These are phyloP conservation scores for Trichonephila inaurata DNA, from an alignment of 1,140 invertebrate genomes.

Conservation along the genomic window DNA sequence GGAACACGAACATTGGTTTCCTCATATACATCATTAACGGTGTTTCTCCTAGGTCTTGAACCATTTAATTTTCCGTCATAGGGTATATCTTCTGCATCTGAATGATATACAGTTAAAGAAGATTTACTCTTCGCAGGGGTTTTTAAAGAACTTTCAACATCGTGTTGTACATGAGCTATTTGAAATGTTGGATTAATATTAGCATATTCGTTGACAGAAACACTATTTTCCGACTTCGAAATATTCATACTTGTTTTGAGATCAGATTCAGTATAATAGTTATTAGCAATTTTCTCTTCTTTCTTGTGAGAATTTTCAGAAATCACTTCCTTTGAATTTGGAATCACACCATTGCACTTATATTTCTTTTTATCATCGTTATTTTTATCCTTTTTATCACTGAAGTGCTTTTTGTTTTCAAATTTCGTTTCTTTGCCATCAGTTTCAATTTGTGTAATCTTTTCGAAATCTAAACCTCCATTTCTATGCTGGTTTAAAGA, in stretches of 20 bases:
- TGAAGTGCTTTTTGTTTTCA: neutral
- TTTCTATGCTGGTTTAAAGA: neutral
- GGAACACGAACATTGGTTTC: neutral
- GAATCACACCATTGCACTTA: conserved; percentile 67
- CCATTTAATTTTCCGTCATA: neutral
- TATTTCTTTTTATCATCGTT: neutral
- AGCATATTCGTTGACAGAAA: conserved; percentile 49
- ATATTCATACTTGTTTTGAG: neutral
- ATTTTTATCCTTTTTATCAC: neutral
- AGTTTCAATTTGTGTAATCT: neutral
- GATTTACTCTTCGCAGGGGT: neutral
- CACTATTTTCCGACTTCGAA: neutral
- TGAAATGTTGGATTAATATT: neutral
- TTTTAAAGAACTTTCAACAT: neutral
- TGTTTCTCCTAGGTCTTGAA: neutral
- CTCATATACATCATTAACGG: neutral
- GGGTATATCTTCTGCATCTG: neutral
- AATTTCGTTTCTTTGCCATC: neutral
- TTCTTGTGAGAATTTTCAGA: neutral
- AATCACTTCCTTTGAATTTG: conserved; percentile 21
- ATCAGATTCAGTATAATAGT: neutral
- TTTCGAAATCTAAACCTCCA: neutral
- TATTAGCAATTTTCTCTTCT: conserved; percentile 29
- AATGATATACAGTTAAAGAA: neutral
- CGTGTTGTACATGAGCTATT: neutral